A percentile compares a stretch with the other conserved stretches of the same genome.
These are phyloP conservation scores for Dendrocopos noguchii DNA, from an alignment of 2,113 vertebrate species.

Conservation along the genomic window DNA sequence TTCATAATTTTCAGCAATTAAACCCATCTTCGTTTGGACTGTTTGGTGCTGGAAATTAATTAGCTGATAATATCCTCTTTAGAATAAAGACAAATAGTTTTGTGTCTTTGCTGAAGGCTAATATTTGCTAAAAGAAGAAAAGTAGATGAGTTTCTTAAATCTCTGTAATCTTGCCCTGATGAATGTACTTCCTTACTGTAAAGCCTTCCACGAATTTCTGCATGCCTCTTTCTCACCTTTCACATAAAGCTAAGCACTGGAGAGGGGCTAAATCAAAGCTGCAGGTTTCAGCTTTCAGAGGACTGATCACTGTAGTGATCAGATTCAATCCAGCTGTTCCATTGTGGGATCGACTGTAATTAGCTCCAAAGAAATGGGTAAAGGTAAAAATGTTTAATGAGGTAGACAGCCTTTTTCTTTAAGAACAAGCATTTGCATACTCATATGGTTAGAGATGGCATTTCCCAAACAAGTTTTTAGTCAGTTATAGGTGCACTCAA, in stretches of 20 bases:
- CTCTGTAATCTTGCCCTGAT: background rate
- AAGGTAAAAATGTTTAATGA: background rate
- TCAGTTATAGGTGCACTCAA: background rate
- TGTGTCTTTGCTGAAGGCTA: conserved; percentile 42
- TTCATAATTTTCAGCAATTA: conserved; percentile 33
- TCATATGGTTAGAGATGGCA: background rate
- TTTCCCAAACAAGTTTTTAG: background rate
- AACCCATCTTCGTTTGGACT: background rate
- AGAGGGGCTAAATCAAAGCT: background rate
- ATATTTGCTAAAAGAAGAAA: conserved; percentile 23
- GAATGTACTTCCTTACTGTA: background rate
- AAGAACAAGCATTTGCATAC: background rate
- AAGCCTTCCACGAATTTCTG: background rate
- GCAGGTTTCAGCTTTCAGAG: no score
- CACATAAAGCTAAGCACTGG: background rate
- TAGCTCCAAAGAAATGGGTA: background rate
- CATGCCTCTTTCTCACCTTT: background rate
- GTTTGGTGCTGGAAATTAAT: conserved; percentile 39
- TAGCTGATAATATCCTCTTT: conserved; percentile 15
- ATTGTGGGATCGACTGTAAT: background rate
- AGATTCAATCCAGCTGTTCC: background rate
- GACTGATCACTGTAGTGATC: background rate
- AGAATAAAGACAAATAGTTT: conserved; percentile 36
- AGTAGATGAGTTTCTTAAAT: background rate
- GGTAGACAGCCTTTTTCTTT: background rate